Evolutionary conservation across 2,113 vertebrate genomes (phyloP), one percentile per base, ranked within the genome.

Genomic region (Pipa parva): DNA sequence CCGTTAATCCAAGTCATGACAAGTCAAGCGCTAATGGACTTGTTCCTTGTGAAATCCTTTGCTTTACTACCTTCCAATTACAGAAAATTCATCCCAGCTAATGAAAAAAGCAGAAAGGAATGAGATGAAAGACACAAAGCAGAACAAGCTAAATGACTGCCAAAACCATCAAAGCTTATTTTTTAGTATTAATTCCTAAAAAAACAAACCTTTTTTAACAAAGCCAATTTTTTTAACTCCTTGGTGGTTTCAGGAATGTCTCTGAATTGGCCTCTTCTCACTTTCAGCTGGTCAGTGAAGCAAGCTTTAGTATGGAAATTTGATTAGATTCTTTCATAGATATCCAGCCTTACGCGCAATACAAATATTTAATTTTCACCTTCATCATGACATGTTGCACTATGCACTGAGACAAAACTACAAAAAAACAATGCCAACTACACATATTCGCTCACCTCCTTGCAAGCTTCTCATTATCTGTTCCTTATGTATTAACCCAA

Each of bases 91-190:
- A 24, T 58, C 26, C 18, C 37, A 13, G 37, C 54, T 58, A 66
- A 57, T 48, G 52, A 66, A 58, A 66, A 37, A 66, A 57, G 27
- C 26, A 66, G 63, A 58, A 66, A 66, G 18, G 54, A 58, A 48
- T n/a, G 63, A 56, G 63, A 48, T 66, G 52, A 66, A 66, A 57
- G 52, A 58, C 27, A 29, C 20, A 45, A 54, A 28, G 49, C 62
- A 63, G 62, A 58, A 33, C 26, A 4, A 26, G 20, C 39, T 31
- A 10, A 25, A 3, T 17, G 18, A 54, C 63, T 48, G 63, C 52
- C 63, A 58, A 46, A n/a, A 31, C 26, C 54, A 42, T 48, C 51
- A 57, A 57, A 57, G 63, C 36, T 42, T 27, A 29, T 55, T 66
- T 63, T 63, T 57, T 58, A 48, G 52, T 48, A 46, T 57, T 33